Evolutionary conservation across 2,888 invertebrate species (phyloP).

Genomic region (Asteroscopus sphinx): DNA sequence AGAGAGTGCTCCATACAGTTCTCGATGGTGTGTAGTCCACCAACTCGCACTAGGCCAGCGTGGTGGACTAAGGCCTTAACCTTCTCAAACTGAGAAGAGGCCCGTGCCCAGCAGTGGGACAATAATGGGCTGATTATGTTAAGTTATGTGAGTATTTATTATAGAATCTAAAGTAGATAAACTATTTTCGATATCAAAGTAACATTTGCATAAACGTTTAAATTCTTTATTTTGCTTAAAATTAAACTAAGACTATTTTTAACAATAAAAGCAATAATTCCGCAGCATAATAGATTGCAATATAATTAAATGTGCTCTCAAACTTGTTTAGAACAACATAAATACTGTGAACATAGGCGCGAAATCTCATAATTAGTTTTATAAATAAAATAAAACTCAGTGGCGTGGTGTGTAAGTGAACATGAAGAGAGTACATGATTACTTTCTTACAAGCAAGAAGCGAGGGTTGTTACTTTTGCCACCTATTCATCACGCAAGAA

Average conservation of each 20-base stretch:
- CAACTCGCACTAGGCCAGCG: too few relatives aligned
- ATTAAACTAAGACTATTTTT: not conserved
- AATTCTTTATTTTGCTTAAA: not conserved
- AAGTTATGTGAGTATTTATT: too few relatives aligned
- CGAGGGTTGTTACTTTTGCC: conserved; percentile 13
- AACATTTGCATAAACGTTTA: conserved; percentile 3
- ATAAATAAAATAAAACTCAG: not conserved
- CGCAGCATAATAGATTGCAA: conserved; percentile 5
- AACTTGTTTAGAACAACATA: conserved; percentile 13
- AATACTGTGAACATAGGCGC: not conserved
- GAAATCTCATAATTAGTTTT: not conserved
- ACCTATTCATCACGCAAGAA: too few relatives aligned
- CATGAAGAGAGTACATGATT: conserved; percentile 7
- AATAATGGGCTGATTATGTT: too few relatives aligned
- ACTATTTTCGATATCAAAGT: too few relatives aligned
- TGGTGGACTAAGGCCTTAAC: too few relatives aligned
- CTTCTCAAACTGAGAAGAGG: too few relatives aligned
- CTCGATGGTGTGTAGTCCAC: too few relatives aligned
- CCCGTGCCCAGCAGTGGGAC: too few relatives aligned
- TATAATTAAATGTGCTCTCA: conserved; percentile 10
- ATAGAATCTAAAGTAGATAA: too few relatives aligned
- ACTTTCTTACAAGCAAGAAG: conserved; percentile 19
- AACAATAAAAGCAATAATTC: conserved; percentile 21
- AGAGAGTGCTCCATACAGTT: too few relatives aligned
- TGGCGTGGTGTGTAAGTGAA: conserved; percentile 47